Percentiles rank a stretch among this genome's conserved stretches.
These are phyloP conservation scores for Caloenas nicobarica DNA, from an alignment of 2,113 vertebrate species.

Conservation along the genomic window DNA sequence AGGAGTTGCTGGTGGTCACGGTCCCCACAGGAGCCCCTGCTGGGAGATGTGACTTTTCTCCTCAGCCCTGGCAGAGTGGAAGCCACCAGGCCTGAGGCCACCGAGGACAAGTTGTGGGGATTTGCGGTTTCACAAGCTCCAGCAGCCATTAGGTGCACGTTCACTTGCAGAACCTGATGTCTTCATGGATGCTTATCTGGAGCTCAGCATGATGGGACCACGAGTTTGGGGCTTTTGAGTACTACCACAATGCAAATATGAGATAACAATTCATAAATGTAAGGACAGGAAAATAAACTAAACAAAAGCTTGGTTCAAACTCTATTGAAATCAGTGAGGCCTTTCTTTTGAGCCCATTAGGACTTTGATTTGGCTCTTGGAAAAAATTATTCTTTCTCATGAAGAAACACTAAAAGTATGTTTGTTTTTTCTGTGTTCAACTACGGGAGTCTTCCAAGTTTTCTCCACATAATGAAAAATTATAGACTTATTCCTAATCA, in stretches of 20 bases:
- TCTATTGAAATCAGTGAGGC: not conserved
- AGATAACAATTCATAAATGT: not conserved
- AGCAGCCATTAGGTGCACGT: not conserved
- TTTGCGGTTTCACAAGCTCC: not conserved
- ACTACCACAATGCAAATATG: not conserved
- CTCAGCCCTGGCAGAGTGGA: not conserved
- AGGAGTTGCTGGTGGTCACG: not conserved
- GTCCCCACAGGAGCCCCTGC: not conserved
- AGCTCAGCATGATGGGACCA: not conserved
- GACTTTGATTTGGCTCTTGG: not conserved
- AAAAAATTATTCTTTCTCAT: not conserved
- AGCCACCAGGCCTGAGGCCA: not conserved
- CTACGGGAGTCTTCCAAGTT: not conserved
- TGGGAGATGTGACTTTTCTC: not conserved
- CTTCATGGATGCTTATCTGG: not conserved
- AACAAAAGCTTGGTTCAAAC: not conserved
- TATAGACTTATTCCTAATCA: not conserved
- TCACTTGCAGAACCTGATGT: not conserved
- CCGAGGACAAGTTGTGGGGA: fast-evolving
- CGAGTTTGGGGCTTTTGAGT: not conserved
- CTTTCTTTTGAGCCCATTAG: not conserved
- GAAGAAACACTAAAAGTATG: not conserved
- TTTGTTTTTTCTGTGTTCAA: not conserved
- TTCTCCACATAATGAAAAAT: not conserved
- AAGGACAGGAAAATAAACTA: not conserved